A percentile compares a stretch with the other conserved stretches of the same genome.
These are phyloP conservation scores for Microctenopoma stevenorrisi DNA, from an alignment of 2,797 vertebrate species.

Conservation along the genomic window DNA sequence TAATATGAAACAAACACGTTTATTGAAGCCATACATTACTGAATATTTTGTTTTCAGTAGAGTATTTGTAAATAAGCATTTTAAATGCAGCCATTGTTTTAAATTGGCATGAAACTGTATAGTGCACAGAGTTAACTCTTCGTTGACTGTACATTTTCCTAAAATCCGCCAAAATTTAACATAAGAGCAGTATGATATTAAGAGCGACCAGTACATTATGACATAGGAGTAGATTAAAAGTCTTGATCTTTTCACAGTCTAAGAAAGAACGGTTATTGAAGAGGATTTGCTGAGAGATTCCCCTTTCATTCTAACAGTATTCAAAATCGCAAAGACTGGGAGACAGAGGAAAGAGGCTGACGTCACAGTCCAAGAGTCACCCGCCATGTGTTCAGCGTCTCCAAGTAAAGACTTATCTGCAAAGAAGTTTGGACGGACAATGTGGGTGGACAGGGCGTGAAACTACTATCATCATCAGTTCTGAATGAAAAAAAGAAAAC, in stretches of 20 bases:
- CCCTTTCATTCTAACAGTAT: conserved; percentile 78
- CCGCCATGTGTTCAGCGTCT: conserved; percentile 88
- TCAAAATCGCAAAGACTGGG: conserved; percentile 81
- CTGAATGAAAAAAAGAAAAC: conserved; percentile 98
- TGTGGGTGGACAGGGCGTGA: conserved; percentile 96
- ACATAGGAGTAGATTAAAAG: conserved; percentile 68
- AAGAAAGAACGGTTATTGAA: conserved; percentile 67
- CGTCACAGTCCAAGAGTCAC: conserved; percentile 87
- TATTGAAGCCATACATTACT: conserved; percentile 4
- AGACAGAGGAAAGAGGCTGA: conserved; percentile 81
- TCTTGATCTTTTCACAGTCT: conserved; percentile 79
- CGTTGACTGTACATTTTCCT: not conserved
- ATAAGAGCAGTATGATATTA: conserved; percentile 20
- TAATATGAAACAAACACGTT: not conserved
- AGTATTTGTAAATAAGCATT: not conserved
- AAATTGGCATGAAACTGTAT: not conserved
- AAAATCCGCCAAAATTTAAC: conserved; percentile 22
- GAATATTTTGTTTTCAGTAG: not conserved
- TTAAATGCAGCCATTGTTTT: not conserved
- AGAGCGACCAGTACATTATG: conserved; percentile 67
- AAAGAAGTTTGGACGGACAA: conserved; percentile 89
- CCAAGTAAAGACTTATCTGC: conserved; percentile 86
- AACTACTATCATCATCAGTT: conserved; percentile 98
- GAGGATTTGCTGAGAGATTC: conserved; percentile 79
- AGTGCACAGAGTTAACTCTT: not conserved